Evolutionary conservation across 1,140 invertebrate species (phyloP).

Genomic region (Hyles euphorbiae): DNA sequence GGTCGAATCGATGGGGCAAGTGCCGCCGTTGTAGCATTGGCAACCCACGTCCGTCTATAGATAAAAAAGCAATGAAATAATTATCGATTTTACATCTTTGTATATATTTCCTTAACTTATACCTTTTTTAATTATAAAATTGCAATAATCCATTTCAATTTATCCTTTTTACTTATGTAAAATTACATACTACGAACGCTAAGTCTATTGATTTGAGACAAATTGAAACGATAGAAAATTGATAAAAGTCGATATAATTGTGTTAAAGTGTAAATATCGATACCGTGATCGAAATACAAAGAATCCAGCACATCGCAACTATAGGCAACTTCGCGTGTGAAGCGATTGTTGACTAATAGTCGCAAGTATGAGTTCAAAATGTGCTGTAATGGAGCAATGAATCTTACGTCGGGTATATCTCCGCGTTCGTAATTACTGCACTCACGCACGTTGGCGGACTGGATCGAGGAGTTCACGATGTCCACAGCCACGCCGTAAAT

Average conservation of each 20-base stretch:
- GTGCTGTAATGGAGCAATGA: not conserved
- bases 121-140: no score
- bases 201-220: no score
- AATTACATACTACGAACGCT: no score
- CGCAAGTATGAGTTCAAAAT: not conserved
- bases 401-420: slow-evolving; percentile 59
- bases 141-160: no score
- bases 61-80: not conserved
- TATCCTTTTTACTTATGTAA: no score
- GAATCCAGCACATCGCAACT: not conserved
- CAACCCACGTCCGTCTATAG: slow-evolving; percentile 35
- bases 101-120: no score
- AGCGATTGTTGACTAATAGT: not conserved
- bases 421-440: slow-evolving; percentile 57
- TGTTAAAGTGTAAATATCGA: no score
- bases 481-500: slow-evolving; percentile 45
- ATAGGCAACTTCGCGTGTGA: not conserved
- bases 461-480: slow-evolving; percentile 55
- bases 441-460: slow-evolving; percentile 64
- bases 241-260: no score
- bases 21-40: slow-evolving; percentile 69
- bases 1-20: slow-evolving; percentile 50
- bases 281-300: no score
- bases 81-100: no score
- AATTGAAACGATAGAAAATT: no score